phyloP scores from a whole-genome alignment of 2,113 vertebrate species.

The Rhabdomys dilectus region DNA sequence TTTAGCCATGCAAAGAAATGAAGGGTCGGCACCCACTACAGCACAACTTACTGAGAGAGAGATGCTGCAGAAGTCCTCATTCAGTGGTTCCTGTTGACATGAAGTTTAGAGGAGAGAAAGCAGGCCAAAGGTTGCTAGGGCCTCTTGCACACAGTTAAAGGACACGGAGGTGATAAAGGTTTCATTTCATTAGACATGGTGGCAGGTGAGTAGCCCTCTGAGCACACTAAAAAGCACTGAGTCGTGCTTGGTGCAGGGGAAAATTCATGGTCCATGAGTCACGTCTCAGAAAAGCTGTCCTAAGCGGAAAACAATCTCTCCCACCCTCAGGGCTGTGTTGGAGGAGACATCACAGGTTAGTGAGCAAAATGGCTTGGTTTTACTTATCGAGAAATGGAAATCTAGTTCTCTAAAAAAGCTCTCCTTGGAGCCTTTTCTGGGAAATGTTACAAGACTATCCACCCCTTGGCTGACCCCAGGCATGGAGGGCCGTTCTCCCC shows the following conservation, averaged over 20 bases:
- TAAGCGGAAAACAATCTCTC: not conserved
- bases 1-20: not conserved
- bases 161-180: not conserved
- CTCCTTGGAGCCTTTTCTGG: slow-evolving; percentile 64
- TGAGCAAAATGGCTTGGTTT: slow-evolving; percentile 45
- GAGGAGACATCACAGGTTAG: not conserved
- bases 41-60: not conserved
- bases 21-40: not conserved
- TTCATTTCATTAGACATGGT: not conserved
- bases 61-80: not conserved
- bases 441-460: slow-evolving; percentile 65
- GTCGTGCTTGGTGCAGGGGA: not conserved
- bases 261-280: not conserved
- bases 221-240: not conserved
- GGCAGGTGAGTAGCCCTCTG: not conserved
- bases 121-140: not conserved
- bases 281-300: not conserved
- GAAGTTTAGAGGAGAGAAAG: not conserved
- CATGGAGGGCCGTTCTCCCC: not conserved
- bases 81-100: too few species aligned
- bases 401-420: slow-evolving; percentile 9
- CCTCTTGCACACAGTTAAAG: not conserved
- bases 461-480: slow-evolving; percentile 72
- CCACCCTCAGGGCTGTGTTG: not conserved
- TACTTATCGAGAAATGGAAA: slow-evolving; percentile 46